These are phyloP conservation scores for Acanthosoma haemorrhoidale DNA, from an alignment of 2,888 invertebrate species.

Conservation along the genomic window DNA sequence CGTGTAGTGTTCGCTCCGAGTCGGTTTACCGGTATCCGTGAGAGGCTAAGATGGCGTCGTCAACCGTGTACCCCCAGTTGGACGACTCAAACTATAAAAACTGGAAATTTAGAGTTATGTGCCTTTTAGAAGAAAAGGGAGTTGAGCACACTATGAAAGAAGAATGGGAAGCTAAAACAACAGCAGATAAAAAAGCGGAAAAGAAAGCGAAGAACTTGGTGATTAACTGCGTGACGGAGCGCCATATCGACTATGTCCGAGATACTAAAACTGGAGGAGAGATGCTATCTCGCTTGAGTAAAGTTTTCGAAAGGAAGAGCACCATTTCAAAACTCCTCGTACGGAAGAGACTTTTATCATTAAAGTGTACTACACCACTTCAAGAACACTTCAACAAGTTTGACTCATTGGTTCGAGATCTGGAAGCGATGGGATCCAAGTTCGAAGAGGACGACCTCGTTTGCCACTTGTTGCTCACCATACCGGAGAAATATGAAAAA, in stretches of 20 bases:
- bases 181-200: conserved; percentile 2
- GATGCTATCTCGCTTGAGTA: not conserved
- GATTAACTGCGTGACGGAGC: not conserved
- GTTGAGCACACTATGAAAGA: not conserved
- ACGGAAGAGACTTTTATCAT: not conserved
- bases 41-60: no score
- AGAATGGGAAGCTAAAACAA: not conserved
- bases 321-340: conserved; percentile 2
- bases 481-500: no score
- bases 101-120: not conserved
- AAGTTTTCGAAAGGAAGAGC: conserved; percentile 22
- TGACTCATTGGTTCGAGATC: no score
- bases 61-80: no score
- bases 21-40: no score
- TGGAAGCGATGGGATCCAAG: no score
- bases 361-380: no score
- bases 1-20: no score
- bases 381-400: no score
- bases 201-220: conserved; percentile 1
- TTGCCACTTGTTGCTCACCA: no score
- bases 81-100: no score
- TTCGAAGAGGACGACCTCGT: no score
- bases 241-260: conserved; percentile 2
- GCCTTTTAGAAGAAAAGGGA: not conserved
- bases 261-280: not conserved